Percentiles rank a stretch among this genome's conserved stretches.
phyloP scores from a whole-genome alignment of 2,888 invertebrate genomes.

The Zele albiditarsus region DNA sequence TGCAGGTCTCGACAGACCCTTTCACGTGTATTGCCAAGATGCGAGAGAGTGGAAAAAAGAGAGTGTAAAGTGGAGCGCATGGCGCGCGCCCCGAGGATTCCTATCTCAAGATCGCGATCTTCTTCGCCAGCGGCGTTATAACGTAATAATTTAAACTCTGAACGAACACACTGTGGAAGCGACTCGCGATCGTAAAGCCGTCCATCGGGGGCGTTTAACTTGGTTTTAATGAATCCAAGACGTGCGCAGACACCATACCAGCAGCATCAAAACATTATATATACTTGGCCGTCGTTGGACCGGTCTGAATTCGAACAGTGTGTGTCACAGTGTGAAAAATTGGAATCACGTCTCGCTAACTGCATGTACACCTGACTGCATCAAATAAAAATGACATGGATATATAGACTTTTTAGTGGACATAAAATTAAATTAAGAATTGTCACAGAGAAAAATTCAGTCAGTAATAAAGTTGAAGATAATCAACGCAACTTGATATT shows the following conservation, averaged over 20 bases:
- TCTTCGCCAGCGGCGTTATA: conserved; percentile 53
- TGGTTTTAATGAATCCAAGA: conserved; percentile 61
- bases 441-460: too few species aligned
- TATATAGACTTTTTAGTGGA: too few species aligned
- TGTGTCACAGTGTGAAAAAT: not conserved
- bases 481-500: too few species aligned
- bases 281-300: not conserved
- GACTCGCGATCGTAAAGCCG: conserved; percentile 54
- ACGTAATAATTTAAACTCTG: conserved; percentile 60
- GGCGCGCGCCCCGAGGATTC: conserved; percentile 45
- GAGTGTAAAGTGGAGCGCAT: conserved; percentile 15
- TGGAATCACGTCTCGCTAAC: not conserved
- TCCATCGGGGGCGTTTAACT: conserved; percentile 60
- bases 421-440: too few species aligned
- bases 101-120: conserved; percentile 51
- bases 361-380: not conserved
- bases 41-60: not conserved
- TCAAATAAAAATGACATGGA: not conserved
- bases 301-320: conserved; percentile 2
- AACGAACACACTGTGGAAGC: conserved; percentile 52
- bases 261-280: not conserved
- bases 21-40: not conserved
- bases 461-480: too few species aligned
- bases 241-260: conserved; percentile 50
- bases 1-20: conserved; percentile 25